These are phyloP conservation scores for Ophiothrix spiculata DNA, from an alignment of 35 echinoderm and acorn worm species.

Conservation along the genomic window DNA sequence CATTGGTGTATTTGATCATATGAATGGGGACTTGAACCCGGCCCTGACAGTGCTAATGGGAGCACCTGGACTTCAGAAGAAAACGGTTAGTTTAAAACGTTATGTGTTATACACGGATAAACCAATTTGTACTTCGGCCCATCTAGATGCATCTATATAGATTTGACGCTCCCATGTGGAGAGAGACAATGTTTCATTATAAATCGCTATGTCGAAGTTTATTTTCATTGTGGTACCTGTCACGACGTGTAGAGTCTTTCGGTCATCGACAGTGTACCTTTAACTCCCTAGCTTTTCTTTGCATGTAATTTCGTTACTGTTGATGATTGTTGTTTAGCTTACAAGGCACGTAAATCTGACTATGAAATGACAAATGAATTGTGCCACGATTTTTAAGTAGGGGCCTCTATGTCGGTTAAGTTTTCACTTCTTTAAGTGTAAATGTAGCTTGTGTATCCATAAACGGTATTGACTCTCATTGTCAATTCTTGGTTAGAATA, in stretches of 20 bases:
- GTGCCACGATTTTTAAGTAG: background rate
- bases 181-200: no score
- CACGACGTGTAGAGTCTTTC: background rate
- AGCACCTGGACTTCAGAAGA: background rate
- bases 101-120: background rate
- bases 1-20: background rate
- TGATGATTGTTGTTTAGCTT: no score
- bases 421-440: background rate
- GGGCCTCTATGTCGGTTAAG: background rate
- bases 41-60: background rate
- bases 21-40: background rate
- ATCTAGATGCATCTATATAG: no score
- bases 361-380: no score
- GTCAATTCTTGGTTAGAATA: background rate
- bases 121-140: background rate
- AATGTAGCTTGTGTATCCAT: background rate
- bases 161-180: no score
- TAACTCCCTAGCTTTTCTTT: background rate
- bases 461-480: background rate
- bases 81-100: conserved; percentile 6
- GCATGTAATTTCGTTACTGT: no score
- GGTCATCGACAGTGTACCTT: background rate
- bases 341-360: no score
- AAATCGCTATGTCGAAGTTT: no score
- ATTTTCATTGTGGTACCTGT: no score